Conservation (phyloP, 2,797 vertebrate genomes). For the Apogon hyalosoma region DNA sequence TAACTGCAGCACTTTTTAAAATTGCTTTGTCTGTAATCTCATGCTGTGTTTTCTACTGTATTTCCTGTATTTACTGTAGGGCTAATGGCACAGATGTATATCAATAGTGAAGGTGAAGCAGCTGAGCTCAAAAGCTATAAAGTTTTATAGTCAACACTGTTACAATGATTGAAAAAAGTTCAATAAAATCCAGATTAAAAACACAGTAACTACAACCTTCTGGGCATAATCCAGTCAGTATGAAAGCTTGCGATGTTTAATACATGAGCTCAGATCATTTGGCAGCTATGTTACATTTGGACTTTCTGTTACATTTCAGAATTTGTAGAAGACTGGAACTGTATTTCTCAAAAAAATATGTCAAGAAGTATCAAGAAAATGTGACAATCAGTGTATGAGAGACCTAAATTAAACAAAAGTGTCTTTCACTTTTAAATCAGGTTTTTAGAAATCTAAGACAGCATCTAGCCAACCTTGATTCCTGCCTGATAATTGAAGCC, state of each 20-base stretch:
- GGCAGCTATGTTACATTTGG: neutral
- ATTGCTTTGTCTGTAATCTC: neutral
- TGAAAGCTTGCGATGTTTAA: neutral
- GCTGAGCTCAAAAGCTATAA: slow-evolving; percentile 1
- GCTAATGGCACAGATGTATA: neutral
- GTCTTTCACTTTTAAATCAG: slow-evolving; percentile 8
- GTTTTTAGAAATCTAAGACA: slow-evolving; percentile 31
- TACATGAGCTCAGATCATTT: neutral
- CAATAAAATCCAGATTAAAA: slow-evolving; percentile 22
- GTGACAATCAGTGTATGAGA: neutral
- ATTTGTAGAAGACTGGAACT: neutral
- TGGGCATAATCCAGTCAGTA: neutral
- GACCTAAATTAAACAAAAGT: too few relatives aligned
- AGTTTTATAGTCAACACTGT: neutral
- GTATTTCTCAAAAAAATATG: neutral
- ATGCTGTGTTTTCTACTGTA: neutral
- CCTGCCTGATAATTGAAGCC: slow-evolving; percentile 15
- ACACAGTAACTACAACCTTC: neutral
- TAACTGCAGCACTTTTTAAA: neutral
- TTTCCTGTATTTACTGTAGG: neutral
- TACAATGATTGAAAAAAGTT: slow-evolving; percentile 1
- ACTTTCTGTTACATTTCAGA: neutral
- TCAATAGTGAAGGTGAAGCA: neutral
- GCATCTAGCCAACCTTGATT: slow-evolving; percentile 21
- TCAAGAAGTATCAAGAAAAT: slow-evolving; percentile 1